phyloP scores from a whole-genome alignment of 2,888 invertebrate species.

The Lasioglossum villosulum region DNA sequence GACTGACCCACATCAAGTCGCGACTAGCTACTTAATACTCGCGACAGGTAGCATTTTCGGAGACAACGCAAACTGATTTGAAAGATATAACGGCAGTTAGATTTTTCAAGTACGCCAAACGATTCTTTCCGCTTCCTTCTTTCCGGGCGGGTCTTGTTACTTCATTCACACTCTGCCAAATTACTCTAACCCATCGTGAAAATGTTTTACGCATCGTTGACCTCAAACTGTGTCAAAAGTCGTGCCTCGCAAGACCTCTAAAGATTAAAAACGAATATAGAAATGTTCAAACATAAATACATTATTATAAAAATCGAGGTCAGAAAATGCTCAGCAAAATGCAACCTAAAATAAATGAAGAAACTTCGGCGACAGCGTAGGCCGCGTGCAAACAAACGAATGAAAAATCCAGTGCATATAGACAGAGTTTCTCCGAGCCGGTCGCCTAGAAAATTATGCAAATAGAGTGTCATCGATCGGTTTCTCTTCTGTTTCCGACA shows the following conservation, averaged over 20 bases:
- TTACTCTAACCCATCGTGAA: background rate
- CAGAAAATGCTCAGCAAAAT: too few species aligned
- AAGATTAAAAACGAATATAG: too few species aligned
- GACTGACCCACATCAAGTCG: constrained; percentile 56
- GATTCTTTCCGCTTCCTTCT: constrained; percentile 8
- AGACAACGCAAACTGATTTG: constrained; percentile 67
- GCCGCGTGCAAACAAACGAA: background rate
- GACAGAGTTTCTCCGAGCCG: background rate
- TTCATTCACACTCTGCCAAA: background rate
- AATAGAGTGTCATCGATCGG: background rate
- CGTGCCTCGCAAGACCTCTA: too few species aligned
- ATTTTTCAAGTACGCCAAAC: constrained; percentile 51
- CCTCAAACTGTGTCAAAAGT: too few species aligned
- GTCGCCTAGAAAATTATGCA: constrained; percentile 6
- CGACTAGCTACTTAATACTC: constrained; percentile 45
- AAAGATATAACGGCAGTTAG: constrained; percentile 68
- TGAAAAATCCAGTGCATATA: background rate
- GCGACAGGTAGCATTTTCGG: constrained; percentile 65
- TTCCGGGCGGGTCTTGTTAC: background rate
- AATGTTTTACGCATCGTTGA: background rate
- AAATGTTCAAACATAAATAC: too few species aligned
- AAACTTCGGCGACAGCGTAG: background rate
- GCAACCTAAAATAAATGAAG: background rate
- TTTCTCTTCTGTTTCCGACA: background rate
- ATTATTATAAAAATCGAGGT: too few species aligned